Evolutionary conservation across 2,113 vertebrate genomes (phyloP), one percentile per base, ranked within the genome.

Genomic region (Laticauda colubrina): DNA sequence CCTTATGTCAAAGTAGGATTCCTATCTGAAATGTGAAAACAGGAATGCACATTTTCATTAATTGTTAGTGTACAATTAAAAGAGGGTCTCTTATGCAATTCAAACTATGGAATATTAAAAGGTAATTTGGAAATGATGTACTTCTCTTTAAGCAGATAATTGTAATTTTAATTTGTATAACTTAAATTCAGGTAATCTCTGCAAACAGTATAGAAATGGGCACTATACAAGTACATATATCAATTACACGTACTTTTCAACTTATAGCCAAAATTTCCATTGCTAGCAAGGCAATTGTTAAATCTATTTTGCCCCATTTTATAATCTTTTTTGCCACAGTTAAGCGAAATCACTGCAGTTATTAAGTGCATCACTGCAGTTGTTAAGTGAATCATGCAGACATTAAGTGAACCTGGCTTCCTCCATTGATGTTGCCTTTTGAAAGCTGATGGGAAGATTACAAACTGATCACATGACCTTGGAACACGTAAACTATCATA

Each of bases 11-110:
- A 87, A 88, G 24, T 92, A 94, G 26, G 54, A 94, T 2, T 87
- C n/a, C 34, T 90, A 61, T 43, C 48, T 93, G 91, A 95, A 94
- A 92, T 57, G 94, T 94, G 93, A 96, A 96, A 93, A n/a, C 64
- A 20, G 5, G 64, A 75, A 75, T 34, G n/a, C n/a, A n/a, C n/a
- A 18, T 75, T 75, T 34, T 34, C 14, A 75, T 75, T 34, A 93
- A 94, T 94, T 93, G 87, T 95, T 96, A 94, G 92, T 64, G 93
- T 94, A 92, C 0, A 94, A 91, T 93, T 93, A 95, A 96, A 96
- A 95, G 89, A 95, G 85, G 94, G 54, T 94, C 94, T 91, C 56
- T 45, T 0, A 0, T 90, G 94, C 87, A 96, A 93, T 92, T 59
- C 54, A 86, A 59, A 89, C 20, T 81, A 34, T 11, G 0, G 21